Evolutionary conservation across 2,888 invertebrate genomes (phyloP).

Genomic region (Ectobius pallidus): DNA sequence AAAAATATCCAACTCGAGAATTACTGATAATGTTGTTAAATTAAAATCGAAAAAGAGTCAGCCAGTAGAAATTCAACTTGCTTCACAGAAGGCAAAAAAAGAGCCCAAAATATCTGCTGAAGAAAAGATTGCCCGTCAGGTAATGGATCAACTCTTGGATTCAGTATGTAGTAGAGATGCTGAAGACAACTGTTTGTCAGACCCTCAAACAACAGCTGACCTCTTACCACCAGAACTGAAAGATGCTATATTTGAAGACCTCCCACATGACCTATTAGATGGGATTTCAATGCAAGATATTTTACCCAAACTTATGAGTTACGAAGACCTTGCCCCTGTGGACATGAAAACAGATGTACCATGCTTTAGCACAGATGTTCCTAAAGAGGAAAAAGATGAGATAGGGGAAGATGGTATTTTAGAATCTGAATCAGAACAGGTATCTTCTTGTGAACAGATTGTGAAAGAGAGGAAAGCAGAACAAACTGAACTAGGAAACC

Average conservation of each 20-base stretch:
- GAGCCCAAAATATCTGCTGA: conserved; percentile 44
- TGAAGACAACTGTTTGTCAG: conserved; percentile 63
- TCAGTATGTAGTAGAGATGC: conserved; percentile 68
- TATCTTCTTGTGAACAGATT: conserved; percentile 16
- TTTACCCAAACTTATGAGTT: conserved; percentile 73
- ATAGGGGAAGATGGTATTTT: conserved; percentile 51
- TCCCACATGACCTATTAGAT: conserved; percentile 81
- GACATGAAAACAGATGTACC: conserved; percentile 65
- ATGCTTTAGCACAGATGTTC: conserved; percentile 56
- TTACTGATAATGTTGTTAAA: background rate
- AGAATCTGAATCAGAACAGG: conserved; percentile 51
- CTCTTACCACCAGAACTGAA: conserved; percentile 84
- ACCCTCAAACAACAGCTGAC: conserved; percentile 80
- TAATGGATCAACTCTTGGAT: conserved; percentile 64
- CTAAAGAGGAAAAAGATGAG: conserved; percentile 53
- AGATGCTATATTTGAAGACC: conserved; percentile 84
- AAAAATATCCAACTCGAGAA: background rate
- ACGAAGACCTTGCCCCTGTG: conserved; percentile 68
- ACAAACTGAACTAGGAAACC: conserved; percentile 53
- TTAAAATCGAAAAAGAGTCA: background rate
- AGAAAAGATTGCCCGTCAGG: conserved; percentile 58
- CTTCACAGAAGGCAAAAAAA: conserved; percentile 10
- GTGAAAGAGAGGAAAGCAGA: conserved; percentile 42
- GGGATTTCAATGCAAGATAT: conserved; percentile 88
- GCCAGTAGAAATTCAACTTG: background rate